phyloP scores from a whole-genome alignment of 2,888 invertebrate species.

The Ormyrus nitidulus region DNA sequence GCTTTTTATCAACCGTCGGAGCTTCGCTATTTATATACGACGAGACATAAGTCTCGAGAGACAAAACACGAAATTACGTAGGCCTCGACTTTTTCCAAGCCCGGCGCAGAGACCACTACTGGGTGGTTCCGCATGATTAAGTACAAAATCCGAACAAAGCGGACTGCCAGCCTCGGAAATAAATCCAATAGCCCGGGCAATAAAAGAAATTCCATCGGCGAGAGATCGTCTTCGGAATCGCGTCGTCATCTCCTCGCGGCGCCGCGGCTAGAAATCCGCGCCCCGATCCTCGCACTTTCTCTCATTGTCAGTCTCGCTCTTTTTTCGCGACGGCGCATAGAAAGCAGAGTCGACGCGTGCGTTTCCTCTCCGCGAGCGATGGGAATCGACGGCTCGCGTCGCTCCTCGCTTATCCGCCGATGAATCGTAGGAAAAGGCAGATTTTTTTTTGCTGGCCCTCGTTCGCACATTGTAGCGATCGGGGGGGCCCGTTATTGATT shows the following conservation, averaged over 20 bases:
- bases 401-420: background rate
- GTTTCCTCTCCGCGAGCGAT: too few species aligned
- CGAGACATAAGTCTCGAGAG: too few species aligned
- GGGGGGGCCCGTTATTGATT: too few species aligned
- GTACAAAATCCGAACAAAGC: conserved; percentile 25
- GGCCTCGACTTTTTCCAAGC: too few species aligned
- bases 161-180: background rate
- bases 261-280: conserved; percentile 27
- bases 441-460: too few species aligned
- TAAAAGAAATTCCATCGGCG: conserved; percentile 26
- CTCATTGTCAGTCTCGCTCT: conserved; percentile 28
- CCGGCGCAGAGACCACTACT: too few species aligned
- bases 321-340: background rate
- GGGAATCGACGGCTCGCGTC: background rate
- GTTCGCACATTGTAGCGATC: too few species aligned
- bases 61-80: too few species aligned
- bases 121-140: background rate
- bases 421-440: background rate
- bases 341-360: too few species aligned
- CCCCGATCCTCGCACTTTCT: conserved; percentile 47
- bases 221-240: conserved; percentile 26
- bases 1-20: too few species aligned
- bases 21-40: too few species aligned
- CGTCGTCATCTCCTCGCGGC: conserved; percentile 13
- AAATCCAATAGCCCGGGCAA: conserved; percentile 16